These are phyloP conservation scores for Oreochromis niloticus DNA, from an alignment of 2,113 vertebrate genomes.

Conservation along the genomic window DNA sequence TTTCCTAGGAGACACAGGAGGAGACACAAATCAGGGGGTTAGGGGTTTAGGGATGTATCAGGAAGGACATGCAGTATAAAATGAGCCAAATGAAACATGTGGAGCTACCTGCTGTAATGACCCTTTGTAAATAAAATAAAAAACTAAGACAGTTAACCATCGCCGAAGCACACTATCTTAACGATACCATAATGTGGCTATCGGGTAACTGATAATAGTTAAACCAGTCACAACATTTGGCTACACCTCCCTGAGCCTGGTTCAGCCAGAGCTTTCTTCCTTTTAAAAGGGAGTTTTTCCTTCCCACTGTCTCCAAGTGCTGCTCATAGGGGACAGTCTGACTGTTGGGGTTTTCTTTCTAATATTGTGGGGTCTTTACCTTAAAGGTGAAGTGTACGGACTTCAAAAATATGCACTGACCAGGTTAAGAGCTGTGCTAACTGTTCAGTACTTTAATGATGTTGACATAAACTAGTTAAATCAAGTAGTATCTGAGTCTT, in stretches of 20 bases:
- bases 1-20: not conserved
- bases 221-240: not conserved
- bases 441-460: not conserved
- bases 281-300: not conserved
- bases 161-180: not conserved
- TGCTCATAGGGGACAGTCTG: not conserved
- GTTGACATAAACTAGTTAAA: not conserved
- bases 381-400: not conserved
- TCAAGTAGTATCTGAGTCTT: not conserved
- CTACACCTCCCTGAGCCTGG: not conserved
- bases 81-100: not conserved
- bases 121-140: not conserved
- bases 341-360: not conserved
- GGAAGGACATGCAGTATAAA: not conserved
- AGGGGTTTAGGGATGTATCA: rapidly evolving
- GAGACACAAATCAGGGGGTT: not conserved
- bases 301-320: not conserved
- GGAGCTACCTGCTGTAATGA: not conserved
- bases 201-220: not conserved
- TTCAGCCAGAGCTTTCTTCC: not conserved
- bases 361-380: not conserved
- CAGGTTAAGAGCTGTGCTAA: not conserved
- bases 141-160: not conserved
- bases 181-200: not conserved
- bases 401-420: not conserved